phyloP scores from a whole-genome alignment of 1,140 invertebrate species.

The Adelges cooleyi region DNA sequence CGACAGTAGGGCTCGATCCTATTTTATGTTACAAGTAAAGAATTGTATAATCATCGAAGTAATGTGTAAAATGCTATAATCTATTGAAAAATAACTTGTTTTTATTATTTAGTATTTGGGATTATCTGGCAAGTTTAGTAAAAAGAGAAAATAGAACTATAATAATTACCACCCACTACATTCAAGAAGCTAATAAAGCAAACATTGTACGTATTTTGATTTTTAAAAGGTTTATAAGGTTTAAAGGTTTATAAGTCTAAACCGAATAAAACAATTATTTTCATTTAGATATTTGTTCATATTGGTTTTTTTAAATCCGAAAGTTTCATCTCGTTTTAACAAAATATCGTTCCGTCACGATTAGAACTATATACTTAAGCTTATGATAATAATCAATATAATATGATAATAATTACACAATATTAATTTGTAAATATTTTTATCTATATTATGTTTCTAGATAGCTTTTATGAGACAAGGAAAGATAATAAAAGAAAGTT shows the following conservation, averaged over 20 bases:
- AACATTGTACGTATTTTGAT: constrained; percentile 56
- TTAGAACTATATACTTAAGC: neutral
- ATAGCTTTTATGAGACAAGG: neutral
- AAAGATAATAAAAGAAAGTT: neutral
- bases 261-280: too few relatives aligned
- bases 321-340: neutral
- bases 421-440: neutral
- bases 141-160: constrained; percentile 51
- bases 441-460: neutral
- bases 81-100: constrained; percentile 40
- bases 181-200: constrained; percentile 78
- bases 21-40: constrained; percentile 72
- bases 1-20: constrained; percentile 83
- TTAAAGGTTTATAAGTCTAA: too few relatives aligned
- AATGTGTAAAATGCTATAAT: constrained; percentile 78
- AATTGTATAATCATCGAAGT: constrained; percentile 34
- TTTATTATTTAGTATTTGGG: constrained; percentile 79
- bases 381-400: neutral
- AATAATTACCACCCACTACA: constrained; percentile 90
- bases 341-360: neutral
- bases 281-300: neutral
- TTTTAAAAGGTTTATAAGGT: too few relatives aligned
- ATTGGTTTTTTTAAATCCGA: neutral
- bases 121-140: constrained; percentile 55
- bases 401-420: neutral